Percentiles rank a stretch among this genome's conserved stretches.
phyloP scores from a whole-genome alignment of 1,140 invertebrate genomes.

The Zaprionus inermis region DNA sequence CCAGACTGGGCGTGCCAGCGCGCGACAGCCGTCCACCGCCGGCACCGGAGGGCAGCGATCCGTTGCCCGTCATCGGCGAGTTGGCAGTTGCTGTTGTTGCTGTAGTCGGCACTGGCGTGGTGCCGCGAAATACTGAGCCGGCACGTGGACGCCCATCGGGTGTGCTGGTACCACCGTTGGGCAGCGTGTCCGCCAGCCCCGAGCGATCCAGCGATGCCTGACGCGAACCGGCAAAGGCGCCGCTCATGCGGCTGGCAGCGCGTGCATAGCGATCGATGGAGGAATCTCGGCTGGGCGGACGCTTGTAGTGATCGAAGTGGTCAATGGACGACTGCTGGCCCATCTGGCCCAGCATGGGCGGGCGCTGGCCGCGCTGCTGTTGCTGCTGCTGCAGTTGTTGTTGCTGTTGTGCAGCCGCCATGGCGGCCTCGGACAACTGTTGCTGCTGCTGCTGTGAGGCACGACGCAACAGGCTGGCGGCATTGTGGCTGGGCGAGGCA shows the following conservation, averaged over 20 bases:
- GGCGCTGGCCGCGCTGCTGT: conserved; percentile 85
- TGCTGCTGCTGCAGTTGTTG: conserved; percentile 57
- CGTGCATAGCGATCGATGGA: conserved; percentile 93
- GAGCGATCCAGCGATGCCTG: conserved; percentile 90
- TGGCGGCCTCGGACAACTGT: conserved; percentile 55
- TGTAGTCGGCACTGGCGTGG: conserved; percentile 84
- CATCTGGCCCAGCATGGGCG: conserved; percentile 85
- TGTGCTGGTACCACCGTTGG: conserved; percentile 84
- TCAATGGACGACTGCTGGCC: conserved; percentile 87
- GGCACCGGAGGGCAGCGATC: conserved; percentile 84
- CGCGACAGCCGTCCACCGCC: conserved; percentile 84
- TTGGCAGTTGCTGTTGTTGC: conserved; percentile 48
- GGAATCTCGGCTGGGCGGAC: conserved; percentile 93
- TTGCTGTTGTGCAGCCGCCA: conserved; percentile 53
- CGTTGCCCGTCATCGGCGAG: conserved; percentile 84
- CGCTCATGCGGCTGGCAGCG: conserved; percentile 85
- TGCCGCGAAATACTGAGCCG: conserved; percentile 85
- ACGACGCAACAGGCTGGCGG: conserved; percentile 63
- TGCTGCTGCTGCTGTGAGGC: conserved; percentile 71
- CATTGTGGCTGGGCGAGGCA: conserved; percentile 66
- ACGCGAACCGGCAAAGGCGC: conserved; percentile 86
- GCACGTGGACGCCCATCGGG: conserved; percentile 85
- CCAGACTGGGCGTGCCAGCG: conserved; percentile 83
- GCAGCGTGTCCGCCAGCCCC: conserved; percentile 67
- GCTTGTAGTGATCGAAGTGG: conserved; percentile 96